A percentile compares a stretch with the other conserved stretches of the same genome.
These are phyloP conservation scores for Hypsibius dujardini DNA, from an alignment of 1,140 invertebrate genomes.

Conservation along the genomic window DNA sequence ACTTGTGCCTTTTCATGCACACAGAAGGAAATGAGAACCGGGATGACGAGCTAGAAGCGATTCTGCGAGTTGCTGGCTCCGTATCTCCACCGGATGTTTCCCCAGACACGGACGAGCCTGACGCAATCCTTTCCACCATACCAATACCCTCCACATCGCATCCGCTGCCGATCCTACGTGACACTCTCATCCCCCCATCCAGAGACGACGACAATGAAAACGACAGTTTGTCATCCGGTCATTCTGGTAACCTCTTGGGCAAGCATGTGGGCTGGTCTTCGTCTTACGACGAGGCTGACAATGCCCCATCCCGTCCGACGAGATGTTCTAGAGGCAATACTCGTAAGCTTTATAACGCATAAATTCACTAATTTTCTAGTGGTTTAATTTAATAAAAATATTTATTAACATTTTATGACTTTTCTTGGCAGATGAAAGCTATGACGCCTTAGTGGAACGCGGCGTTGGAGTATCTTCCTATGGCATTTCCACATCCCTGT, in stretches of 20 bases:
- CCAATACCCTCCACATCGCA: neutral
- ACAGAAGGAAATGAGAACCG: too few relatives aligned
- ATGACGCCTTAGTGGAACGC: slow-evolving; percentile 5
- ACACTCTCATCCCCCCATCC: too few relatives aligned
- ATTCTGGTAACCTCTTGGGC: neutral
- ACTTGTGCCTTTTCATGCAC: too few relatives aligned
- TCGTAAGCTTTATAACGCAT: neutral
- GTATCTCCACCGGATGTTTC: neutral
- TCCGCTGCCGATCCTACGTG: neutral
- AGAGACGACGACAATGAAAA: neutral
- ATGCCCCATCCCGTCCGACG: neutral
- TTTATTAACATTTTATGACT: slow-evolving; percentile 3
- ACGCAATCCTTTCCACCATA: neutral
- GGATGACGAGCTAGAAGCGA: neutral
- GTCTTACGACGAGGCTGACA: slow-evolving; percentile 1
- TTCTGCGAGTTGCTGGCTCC: neutral
- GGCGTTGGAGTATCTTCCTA: neutral
- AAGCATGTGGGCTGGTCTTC: slow-evolving; percentile 9
- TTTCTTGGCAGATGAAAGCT: slow-evolving; percentile 6
- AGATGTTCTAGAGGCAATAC: too few relatives aligned
- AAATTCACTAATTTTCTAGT: neutral
- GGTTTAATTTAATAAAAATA: neutral
- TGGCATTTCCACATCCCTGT: neutral
- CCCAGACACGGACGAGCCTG: neutral
- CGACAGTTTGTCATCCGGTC: neutral